These are phyloP conservation scores for Nothobranchius kuhntae DNA, from an alignment of 2,113 vertebrate genomes.

Conservation along the genomic window DNA sequence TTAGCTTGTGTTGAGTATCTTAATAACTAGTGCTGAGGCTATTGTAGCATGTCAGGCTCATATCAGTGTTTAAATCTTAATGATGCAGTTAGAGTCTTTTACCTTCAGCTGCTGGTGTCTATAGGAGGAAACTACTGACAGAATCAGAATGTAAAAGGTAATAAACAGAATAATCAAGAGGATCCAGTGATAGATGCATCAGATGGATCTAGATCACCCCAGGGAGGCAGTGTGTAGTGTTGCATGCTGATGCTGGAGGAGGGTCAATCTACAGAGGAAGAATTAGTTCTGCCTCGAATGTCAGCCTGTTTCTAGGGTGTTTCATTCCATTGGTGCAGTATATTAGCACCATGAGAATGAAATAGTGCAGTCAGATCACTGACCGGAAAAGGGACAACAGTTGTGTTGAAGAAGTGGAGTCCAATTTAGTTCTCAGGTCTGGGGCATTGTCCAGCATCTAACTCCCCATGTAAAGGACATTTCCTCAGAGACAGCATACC, in stretches of 20 bases:
- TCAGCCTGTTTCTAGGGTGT: conserved; percentile 28
- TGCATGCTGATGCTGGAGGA: conserved; percentile 25
- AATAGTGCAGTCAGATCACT: conserved; percentile 29
- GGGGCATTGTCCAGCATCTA: background rate
- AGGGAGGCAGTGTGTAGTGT: conserved; percentile 1
- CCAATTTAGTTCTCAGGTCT: background rate
- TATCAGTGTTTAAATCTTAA: too few relatives aligned
- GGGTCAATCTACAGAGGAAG: conserved; percentile 16
- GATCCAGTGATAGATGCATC: background rate
- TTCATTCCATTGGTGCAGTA: conserved; percentile 35
- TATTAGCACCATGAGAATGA: conserved; percentile 18
- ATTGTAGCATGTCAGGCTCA: too few relatives aligned
- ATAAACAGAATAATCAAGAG: background rate
- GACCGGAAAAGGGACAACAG: conserved; percentile 28
- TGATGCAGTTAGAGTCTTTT: background rate
- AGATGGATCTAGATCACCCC: background rate
- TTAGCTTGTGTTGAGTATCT: too few relatives aligned
- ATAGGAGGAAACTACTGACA: background rate
- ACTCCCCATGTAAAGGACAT: background rate
- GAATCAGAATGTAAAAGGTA: conserved; percentile 4
- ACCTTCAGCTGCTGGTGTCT: background rate
- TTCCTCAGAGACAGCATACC: too few relatives aligned
- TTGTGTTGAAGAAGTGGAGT: conserved; percentile 3
- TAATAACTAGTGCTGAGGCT: too few relatives aligned
- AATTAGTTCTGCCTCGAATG: conserved; percentile 28